phyloP scores from a whole-genome alignment of 1,140 invertebrate genomes.

The Drosophila baimaii region DNA sequence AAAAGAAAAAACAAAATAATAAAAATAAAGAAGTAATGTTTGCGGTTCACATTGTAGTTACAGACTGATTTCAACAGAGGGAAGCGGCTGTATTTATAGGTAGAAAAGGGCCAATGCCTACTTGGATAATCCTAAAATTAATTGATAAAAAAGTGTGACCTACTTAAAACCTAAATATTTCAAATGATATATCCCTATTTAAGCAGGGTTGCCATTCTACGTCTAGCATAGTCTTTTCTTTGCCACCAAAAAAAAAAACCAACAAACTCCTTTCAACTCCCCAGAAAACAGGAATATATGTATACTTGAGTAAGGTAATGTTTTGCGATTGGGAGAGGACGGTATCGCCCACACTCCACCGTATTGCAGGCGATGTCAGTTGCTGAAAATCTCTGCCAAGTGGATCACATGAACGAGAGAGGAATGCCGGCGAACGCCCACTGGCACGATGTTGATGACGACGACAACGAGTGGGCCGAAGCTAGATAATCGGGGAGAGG shows the following conservation, averaged over 20 bases:
- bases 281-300: background rate
- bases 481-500: conserved; percentile 14
- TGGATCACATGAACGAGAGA: conserved; percentile 44
- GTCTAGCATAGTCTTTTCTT: background rate
- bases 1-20: too few relatives aligned
- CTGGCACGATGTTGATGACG: conserved; percentile 26
- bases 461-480: conserved; percentile 33
- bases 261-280: too few relatives aligned
- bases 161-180: too few relatives aligned
- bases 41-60: too few relatives aligned
- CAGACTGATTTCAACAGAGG: too few relatives aligned
- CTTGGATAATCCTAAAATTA: too few relatives aligned
- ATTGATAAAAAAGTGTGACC: too few relatives aligned
- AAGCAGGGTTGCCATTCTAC: too few relatives aligned
- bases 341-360: conserved; percentile 21
- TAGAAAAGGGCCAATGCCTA: too few relatives aligned
- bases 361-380: conserved; percentile 37
- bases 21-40: too few relatives aligned
- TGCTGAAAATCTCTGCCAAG: conserved; percentile 43
- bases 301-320: background rate
- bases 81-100: too few relatives aligned
- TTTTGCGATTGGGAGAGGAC: conserved; percentile 5
- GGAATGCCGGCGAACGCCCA: conserved; percentile 47
- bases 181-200: too few relatives aligned
- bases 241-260: background rate